Percentiles rank a stretch among this genome's conserved stretches.
phyloP scores from a whole-genome alignment of 2,888 invertebrate species.

The Dascillus cervinus region DNA sequence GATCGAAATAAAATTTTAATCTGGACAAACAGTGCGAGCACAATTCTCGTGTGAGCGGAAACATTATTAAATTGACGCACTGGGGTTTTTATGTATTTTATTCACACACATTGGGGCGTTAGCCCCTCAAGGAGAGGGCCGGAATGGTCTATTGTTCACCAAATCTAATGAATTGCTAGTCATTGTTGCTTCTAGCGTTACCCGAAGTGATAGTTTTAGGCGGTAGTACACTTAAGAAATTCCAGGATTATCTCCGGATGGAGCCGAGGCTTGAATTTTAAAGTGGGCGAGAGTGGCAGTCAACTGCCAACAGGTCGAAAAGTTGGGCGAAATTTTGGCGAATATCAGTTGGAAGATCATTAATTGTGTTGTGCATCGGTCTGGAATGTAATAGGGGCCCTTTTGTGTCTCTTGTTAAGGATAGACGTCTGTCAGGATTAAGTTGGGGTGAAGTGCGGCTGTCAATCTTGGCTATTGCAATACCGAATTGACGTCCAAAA shows the following conservation, averaged over 20 bases:
- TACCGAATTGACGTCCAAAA: slow-evolving; percentile 27
- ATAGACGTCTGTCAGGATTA: slow-evolving; percentile 22
- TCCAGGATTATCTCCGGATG: too few species aligned
- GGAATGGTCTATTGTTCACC: slow-evolving; percentile 24
- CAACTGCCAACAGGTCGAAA: too few species aligned
- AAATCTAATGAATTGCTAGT: slow-evolving; percentile 33
- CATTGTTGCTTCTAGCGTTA: slow-evolving; percentile 27
- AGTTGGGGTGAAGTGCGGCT: slow-evolving; percentile 16
- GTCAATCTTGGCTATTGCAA: slow-evolving; percentile 16
- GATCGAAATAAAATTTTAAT: slow-evolving; percentile 24
- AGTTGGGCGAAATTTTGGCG: too few species aligned
- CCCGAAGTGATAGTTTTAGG: slow-evolving; percentile 22
- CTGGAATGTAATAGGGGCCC: slow-evolving; percentile 13
- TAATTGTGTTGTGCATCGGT: too few species aligned
- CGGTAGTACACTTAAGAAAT: slow-evolving; percentile 15
- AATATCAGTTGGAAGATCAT: too few species aligned
- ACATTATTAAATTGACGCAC: slow-evolving; percentile 40
- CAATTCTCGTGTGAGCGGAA: slow-evolving; percentile 31
- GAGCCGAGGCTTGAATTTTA: too few species aligned
- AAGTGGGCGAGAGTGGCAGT: too few species aligned
- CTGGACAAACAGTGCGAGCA: slow-evolving; percentile 26
- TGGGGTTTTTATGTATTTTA: slow-evolving; percentile 37
- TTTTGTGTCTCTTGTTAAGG: slow-evolving; percentile 14
- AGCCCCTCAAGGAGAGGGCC: slow-evolving; percentile 21
- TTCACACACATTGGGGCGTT: slow-evolving; percentile 23